Base-by-base conservation (phyloP, 2,888 invertebrate genomes). In the Ernsta delagoae region DNA sequence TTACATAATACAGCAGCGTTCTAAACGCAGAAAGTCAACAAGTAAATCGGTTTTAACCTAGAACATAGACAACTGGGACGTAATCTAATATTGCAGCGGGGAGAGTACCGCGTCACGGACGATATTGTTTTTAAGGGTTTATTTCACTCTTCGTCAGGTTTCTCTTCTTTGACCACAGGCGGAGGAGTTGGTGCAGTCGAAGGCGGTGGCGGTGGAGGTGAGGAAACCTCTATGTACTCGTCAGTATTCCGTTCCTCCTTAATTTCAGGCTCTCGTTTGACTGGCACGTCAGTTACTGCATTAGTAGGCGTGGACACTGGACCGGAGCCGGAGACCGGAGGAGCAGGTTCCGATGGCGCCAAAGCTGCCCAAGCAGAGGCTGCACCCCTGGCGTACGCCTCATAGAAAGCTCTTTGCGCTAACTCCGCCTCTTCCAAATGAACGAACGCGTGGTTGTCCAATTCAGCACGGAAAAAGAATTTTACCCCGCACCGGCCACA, bases 401-500 rank as follows among this genome's bases (percentile, higher is more conserved):
- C 92, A 62, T 92, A 93, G 70, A 93, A 93, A 9, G 90, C 93
- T 69, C 93, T 82, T 72, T 92, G 93, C 3, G 93, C 92, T 63
- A 93, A 84, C 75, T 93, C 92, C 0, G 92, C 92, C 73, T 95
- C 95, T 72, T 94, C 94, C 4, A 94, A 78, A 74, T 95, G 95
- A 11, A 94, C 93, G 62, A 95, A 94, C 8, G 95, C 93, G 83
- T 99, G 99, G 83, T 98, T 98, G 78, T 98, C 98, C 4, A 98
- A 88, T 83, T 99, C 98, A 0, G 98, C 96, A 43, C 97, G 95
- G 92, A 98, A 98, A 91, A 97, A 98, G 90, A 98, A 99, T 77
- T 96, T 97, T 73, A 97, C 95, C 0, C 95, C 95, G 83, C 98
- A 98, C 12, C 96, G 94, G 9, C 94, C 94, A 83, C 98, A 99